Base-by-base conservation (phyloP, 2,888 invertebrate species). In the Oligia latruncula region DNA sequence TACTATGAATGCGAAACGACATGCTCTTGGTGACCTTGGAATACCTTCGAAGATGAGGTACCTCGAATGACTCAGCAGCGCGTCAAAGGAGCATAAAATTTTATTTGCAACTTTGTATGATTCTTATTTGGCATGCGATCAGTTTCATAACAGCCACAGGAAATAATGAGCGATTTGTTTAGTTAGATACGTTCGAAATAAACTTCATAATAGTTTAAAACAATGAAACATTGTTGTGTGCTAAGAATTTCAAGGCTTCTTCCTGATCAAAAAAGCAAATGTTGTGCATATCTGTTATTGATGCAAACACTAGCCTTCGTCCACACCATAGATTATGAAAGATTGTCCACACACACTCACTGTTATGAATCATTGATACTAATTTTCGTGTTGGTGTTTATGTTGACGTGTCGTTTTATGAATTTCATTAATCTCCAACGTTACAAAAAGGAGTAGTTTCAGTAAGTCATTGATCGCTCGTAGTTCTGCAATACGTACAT, bases 1-100 rank as follows among this genome's bases (percentile, higher is more conserved):
- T 80, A 74, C 71, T 78, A 62, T 58, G 83, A 87, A 91, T 91
- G 91, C 88, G 83, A 87, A 89, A 82, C 75, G 74, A 71, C 80
- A 80, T 29, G 87, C 86, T 89, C 90, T 84, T 89, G 84, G 85
- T 90, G 90, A 84, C 93, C 93, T 93, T 93, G 92, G 62, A 49
- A 83, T 76, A 66, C 60, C 73, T 77, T 80, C 79, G 77, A 73
- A 86, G 73, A 80, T 85, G 78, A 76, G 79, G 73, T 75, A 71
- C 73, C 76, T 71, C 76, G 20, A 43, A 71, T 87, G 86, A 87
- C 76, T 88, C 87, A 86, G 52, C 84, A 83, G 62, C 40, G 67
- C 79, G 78, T 83, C 84, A 80, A 82, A 85, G 85, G 71, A 84
- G 74, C 78, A 84, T 85, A 79, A 64, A 78, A 81, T 84, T 83